These are phyloP conservation scores for Cantharis flavilabris DNA, from an alignment of 2,888 invertebrate genomes.

Conservation along the genomic window DNA sequence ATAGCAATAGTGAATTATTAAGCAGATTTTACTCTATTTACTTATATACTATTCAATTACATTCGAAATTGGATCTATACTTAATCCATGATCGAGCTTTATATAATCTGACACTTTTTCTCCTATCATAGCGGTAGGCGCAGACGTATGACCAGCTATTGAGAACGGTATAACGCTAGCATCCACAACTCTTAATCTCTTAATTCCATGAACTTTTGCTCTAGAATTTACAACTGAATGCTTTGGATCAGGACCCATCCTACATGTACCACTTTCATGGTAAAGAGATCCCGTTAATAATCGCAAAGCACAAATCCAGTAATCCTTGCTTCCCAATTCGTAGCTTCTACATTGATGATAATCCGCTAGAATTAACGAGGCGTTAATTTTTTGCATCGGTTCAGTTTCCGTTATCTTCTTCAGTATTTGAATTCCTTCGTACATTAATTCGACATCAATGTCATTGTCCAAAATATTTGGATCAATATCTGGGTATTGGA, in stretches of 20 bases:
- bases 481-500: slow-evolving; percentile 42
- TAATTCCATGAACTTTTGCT: slow-evolving; percentile 66
- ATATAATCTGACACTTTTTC: slow-evolving; percentile 50
- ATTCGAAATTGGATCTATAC: neutral
- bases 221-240: slow-evolving; percentile 25
- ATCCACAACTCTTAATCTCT: slow-evolving; percentile 60
- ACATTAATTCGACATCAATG: slow-evolving; percentile 65
- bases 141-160: slow-evolving; percentile 59
- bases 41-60: no score
- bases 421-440: slow-evolving; percentile 59
- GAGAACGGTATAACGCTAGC: slow-evolving; percentile 54
- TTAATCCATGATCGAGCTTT: neutral
- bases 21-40: no score
- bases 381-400: slow-evolving; percentile 63
- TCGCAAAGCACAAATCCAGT: slow-evolving; percentile 35
- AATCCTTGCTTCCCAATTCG: slow-evolving; percentile 7
- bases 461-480: slow-evolving; percentile 37
- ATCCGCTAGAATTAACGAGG: slow-evolving; percentile 54
- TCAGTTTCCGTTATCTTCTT: slow-evolving; percentile 52
- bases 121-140: slow-evolving; percentile 60
- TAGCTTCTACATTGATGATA: neutral
- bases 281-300: slow-evolving; percentile 23
- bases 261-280: slow-evolving; percentile 32
- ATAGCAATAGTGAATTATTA: no score
- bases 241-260: slow-evolving; percentile 29